Percentiles rank a stretch among this genome's conserved stretches.
phyloP scores from a whole-genome alignment of 2,113 vertebrate genomes.

The Marmota monax region DNA sequence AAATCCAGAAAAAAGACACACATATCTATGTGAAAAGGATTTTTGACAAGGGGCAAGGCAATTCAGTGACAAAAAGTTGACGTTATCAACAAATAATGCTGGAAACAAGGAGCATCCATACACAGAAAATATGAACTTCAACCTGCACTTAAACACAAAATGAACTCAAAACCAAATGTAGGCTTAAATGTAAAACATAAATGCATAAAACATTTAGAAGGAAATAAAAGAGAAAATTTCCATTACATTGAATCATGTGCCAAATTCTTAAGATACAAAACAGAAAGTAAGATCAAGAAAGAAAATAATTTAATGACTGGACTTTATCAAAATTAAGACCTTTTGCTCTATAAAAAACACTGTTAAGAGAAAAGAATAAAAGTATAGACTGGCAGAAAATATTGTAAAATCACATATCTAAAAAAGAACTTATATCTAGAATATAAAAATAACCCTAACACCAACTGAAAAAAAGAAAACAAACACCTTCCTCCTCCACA shows the following conservation, averaged over 20 bases:
- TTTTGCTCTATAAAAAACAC: background rate
- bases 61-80: background rate
- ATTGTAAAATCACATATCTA: background rate
- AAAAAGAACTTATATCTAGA: background rate
- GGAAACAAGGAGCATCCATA: background rate
- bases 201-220: background rate
- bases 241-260: background rate
- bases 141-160: background rate
- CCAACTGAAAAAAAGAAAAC: background rate
- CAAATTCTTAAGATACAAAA: conserved; percentile 49
- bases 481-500: background rate
- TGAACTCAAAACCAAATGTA: background rate
- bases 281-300: background rate
- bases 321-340: background rate
- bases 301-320: background rate
- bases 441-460: background rate
- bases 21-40: background rate
- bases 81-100: background rate
- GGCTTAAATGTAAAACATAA: background rate
- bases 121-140: background rate
- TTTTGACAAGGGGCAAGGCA: conserved; percentile 7
- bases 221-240: conserved; percentile 17
- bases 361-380: background rate
- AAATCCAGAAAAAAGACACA: conserved; percentile 13
- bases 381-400: background rate